Conservation (phyloP, 1,140 invertebrate genomes). For the Panagrolaimus sp. region DNA sequence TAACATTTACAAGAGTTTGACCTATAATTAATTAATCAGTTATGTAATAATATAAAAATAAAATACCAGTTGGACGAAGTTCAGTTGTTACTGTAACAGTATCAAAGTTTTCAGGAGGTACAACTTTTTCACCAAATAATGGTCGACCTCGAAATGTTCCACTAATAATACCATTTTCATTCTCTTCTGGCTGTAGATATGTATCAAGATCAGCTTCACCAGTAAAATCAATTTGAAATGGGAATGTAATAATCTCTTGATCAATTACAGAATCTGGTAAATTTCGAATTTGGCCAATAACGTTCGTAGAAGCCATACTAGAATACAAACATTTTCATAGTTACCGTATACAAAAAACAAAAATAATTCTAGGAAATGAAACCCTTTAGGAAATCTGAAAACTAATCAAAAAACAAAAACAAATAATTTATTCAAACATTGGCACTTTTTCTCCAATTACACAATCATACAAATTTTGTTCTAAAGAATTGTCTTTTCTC, state of each 20-base stretch:
- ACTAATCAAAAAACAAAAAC: too few relatives aligned
- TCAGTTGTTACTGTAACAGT: neutral
- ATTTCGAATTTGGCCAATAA: too few relatives aligned
- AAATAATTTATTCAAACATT: too few relatives aligned
- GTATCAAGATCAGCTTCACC: neutral
- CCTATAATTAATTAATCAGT: neutral
- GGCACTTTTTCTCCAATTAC: too few relatives aligned
- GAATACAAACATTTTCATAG: too few relatives aligned
- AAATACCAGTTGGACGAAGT: neutral
- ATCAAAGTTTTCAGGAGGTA: neutral
- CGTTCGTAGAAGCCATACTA: too few relatives aligned
- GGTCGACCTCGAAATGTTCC: slow-evolving; percentile 2
- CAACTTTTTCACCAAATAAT: neutral
- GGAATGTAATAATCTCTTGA: slow-evolving; percentile 1
- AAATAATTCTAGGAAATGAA: too few relatives aligned
- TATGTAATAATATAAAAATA: neutral
- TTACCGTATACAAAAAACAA: too few relatives aligned
- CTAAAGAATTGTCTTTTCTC: too few relatives aligned
- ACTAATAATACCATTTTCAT: neutral
- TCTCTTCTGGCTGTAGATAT: neutral
- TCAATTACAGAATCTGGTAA: too few relatives aligned
- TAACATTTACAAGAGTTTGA: neutral
- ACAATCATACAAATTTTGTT: too few relatives aligned
- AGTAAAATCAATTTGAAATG: neutral
- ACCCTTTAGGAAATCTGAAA: too few relatives aligned